Conservation (phyloP, 2,888 invertebrate species). For the Pyrocoelia pectoralis region DNA sequence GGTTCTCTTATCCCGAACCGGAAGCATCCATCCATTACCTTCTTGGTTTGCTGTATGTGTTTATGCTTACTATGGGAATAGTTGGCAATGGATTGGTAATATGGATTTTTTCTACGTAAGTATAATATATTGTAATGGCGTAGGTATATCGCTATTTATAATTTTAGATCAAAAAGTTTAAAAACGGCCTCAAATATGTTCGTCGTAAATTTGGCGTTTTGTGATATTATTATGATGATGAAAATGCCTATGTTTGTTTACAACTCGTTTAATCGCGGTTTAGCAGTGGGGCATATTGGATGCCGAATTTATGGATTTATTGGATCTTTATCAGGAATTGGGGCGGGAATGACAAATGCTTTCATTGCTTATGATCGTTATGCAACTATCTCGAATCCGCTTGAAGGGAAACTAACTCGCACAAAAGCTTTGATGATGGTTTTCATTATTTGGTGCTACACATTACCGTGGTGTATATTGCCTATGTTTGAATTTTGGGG, state of each 20-base stretch:
- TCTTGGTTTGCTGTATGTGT: conserved; percentile 77
- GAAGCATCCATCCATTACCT: conserved; percentile 83
- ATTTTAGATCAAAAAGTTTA: conserved; percentile 71
- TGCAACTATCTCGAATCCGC: conserved; percentile 81
- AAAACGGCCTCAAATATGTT: conserved; percentile 85
- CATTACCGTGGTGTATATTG: conserved; percentile 82
- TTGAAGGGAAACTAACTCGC: conserved; percentile 81
- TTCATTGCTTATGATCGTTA: conserved; percentile 86
- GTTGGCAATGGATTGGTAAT: conserved; percentile 87
- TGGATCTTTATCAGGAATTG: conserved; percentile 83
- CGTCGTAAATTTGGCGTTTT: conserved; percentile 81
- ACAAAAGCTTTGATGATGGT: conserved; percentile 84
- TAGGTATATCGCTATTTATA: too few species aligned
- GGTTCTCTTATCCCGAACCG: conserved; percentile 81
- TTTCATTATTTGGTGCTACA: conserved; percentile 76
- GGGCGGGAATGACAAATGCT: conserved; percentile 81
- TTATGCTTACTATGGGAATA: conserved; percentile 75
- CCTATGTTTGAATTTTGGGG: conserved; percentile 87
- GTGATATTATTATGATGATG: conserved; percentile 88
- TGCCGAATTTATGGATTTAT: conserved; percentile 81
- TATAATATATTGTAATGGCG: too few species aligned
- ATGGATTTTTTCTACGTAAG: conserved; percentile 83
- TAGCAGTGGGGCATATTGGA: conserved; percentile 75
- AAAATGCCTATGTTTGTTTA: conserved; percentile 88
- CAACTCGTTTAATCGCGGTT: conserved; percentile 82